Evolutionary conservation across 2,797 vertebrate genomes (phyloP), one percentile per base, ranked within the genome.

Genomic region (Hephaestus fuliginosus): DNA sequence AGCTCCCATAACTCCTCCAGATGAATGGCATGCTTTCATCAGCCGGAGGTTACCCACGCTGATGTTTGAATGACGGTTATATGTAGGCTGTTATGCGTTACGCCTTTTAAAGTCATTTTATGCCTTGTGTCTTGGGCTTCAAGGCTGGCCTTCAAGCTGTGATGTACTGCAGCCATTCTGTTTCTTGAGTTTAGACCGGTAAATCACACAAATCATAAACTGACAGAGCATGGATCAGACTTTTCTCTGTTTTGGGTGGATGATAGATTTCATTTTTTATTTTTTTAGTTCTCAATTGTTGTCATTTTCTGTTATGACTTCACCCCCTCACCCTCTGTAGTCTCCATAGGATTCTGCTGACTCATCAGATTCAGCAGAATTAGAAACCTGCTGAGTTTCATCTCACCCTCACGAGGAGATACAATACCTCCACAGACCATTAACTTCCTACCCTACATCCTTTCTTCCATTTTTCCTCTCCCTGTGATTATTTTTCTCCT

Each of bases 341-440:
- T 66, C 72, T 81, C 70, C 56, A 55, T 58, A 55, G 73, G 57
- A 60, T 85, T 75, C 43, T 69, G 76, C 78, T 76, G 63, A 88
- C 49, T 84, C 79, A 77, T 85, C 43, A 70, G 52, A 83, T 84
- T 66, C 72, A 71, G 44, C 75, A 81, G 49, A 90, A 86, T 78
- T 66, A 76, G 33, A 86, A 68, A 77, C 75, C 70, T 64, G 74
- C 81, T 82, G 88, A 76, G 75, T 84, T 78, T 88, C 58, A 75
- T 80, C 85, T 86, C 48, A 58, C 4, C 15, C 75, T 55, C 46
- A 60, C 28, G 0, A 67, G 67, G 73, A 74, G 70, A 73, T 69
- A 55, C 58, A 73, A 52, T 57, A 76, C 62, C 25, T 66, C 44
- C 70, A 81, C 81, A 80, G 66, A 74, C 70, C 78, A 83, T 83